phyloP scores from a whole-genome alignment of 2,113 vertebrate species.

The Rhea pennata region DNA sequence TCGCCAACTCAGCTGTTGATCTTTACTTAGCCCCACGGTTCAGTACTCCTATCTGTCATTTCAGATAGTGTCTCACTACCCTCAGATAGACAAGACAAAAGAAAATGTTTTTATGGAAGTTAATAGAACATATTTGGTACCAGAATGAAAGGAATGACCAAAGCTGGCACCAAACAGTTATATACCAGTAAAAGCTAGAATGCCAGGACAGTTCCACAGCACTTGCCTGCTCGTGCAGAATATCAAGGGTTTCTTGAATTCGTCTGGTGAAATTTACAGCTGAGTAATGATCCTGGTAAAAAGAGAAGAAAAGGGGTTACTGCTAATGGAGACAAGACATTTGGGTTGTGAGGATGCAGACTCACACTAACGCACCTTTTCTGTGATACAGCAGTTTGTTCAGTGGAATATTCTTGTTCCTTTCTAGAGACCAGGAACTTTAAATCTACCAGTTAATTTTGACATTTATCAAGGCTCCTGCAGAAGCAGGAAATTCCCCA shows the following conservation, averaged over 20 bases:
- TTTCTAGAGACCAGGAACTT: not conserved
- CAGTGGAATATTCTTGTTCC: not conserved
- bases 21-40: not conserved
- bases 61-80: not conserved
- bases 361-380: not conserved
- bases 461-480: not conserved
- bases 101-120: not conserved
- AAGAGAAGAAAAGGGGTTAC: not conserved
- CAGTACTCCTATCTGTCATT: not conserved
- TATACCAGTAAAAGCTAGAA: not conserved
- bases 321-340: not conserved
- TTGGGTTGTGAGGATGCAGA: not conserved
- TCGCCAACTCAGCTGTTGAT: not conserved
- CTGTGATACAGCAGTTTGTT: not conserved
- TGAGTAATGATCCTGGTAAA: slow-evolving; percentile 83
- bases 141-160: not conserved
- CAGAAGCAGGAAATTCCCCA: slow-evolving; percentile 5
- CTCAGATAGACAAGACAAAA: not conserved
- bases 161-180: not conserved
- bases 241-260: slow-evolving; percentile 86
- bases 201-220: not conserved
- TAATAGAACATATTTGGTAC: not conserved
- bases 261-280: slow-evolving; percentile 77
- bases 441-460: not conserved
- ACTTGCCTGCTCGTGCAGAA: slow-evolving; percentile 86